Evolutionary conservation across 2,888 invertebrate species (phyloP).

Genomic region (Deilephila porcellus): DNA sequence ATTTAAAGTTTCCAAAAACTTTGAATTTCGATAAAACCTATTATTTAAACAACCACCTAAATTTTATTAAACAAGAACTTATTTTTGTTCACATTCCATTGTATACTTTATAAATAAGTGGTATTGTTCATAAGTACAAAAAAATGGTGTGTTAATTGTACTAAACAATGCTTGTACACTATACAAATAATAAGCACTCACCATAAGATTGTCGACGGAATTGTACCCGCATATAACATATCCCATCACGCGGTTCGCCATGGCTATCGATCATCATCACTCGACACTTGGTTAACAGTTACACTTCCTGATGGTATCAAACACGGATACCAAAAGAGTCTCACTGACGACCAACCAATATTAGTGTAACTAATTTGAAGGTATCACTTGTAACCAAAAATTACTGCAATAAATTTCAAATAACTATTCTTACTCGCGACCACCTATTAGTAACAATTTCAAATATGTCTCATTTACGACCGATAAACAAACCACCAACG

Average conservation of each 20-base stretch:
- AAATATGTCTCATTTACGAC: not conserved
- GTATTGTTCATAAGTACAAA: no score
- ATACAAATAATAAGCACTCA: constrained; percentile 60
- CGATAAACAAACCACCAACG: not conserved
- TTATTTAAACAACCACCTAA: no score
- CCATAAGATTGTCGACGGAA: constrained; percentile 85
- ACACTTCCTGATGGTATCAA: constrained; percentile 14
- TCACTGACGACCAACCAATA: not conserved
- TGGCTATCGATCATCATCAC: constrained; percentile 47
- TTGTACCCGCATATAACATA: constrained; percentile 86
- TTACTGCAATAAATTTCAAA: not conserved
- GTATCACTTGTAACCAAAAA: not conserved
- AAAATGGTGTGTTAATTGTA: not conserved
- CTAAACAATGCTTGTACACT: not conserved
- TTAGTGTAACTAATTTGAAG: not conserved
- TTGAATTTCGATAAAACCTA: no score
- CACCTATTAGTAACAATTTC: not conserved
- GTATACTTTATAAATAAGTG: no score
- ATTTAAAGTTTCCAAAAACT: no score
- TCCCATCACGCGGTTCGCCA: constrained; percentile 83
- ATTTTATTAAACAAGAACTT: no score
- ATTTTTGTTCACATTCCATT: no score
- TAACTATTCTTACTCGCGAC: not conserved
- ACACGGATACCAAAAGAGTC: not conserved
- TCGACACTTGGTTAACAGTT: constrained; percentile 35